Percentiles rank a stretch among this genome's conserved stretches.
Conservation (phyloP, 1,140 invertebrate genomes). For the Hydropsyche tenuis region DNA sequence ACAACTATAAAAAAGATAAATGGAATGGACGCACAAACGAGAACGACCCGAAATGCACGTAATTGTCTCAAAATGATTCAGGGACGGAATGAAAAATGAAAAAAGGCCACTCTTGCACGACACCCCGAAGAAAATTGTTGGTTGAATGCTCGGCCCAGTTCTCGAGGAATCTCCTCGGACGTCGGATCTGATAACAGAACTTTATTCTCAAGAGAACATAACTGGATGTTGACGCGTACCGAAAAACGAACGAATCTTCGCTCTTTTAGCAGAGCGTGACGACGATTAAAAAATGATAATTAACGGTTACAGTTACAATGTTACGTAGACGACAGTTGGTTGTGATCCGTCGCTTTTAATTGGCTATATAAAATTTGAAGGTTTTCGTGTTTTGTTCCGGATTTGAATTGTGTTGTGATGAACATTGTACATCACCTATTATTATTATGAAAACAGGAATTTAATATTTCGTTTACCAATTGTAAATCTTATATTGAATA, state of each 20-base stretch:
- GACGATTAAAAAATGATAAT: slow-evolving; percentile 2
- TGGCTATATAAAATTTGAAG: background rate
- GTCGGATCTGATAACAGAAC: too few species aligned
- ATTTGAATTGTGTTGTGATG: too few species aligned
- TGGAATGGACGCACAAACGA: background rate
- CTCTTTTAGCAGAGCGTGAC: slow-evolving; percentile 25
- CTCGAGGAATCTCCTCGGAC: too few species aligned
- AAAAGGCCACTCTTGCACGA: background rate
- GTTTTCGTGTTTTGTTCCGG: background rate
- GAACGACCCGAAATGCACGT: background rate
- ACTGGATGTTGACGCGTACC: background rate
- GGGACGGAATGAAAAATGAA: background rate
- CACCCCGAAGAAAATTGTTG: background rate
- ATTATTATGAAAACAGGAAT: too few species aligned
- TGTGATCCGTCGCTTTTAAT: background rate
- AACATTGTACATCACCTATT: too few species aligned
- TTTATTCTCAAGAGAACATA: background rate
- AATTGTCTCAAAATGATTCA: background rate
- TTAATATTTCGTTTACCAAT: too few species aligned
- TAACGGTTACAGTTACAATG: slow-evolving; percentile 20
- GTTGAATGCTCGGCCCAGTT: background rate
- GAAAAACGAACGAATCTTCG: slow-evolving; percentile 4
- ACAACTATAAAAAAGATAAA: too few species aligned
- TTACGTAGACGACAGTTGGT: background rate
- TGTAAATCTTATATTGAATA: too few species aligned